Conservation (phyloP, 2,797 vertebrate species). For the Darevskia nairensis region DNA sequence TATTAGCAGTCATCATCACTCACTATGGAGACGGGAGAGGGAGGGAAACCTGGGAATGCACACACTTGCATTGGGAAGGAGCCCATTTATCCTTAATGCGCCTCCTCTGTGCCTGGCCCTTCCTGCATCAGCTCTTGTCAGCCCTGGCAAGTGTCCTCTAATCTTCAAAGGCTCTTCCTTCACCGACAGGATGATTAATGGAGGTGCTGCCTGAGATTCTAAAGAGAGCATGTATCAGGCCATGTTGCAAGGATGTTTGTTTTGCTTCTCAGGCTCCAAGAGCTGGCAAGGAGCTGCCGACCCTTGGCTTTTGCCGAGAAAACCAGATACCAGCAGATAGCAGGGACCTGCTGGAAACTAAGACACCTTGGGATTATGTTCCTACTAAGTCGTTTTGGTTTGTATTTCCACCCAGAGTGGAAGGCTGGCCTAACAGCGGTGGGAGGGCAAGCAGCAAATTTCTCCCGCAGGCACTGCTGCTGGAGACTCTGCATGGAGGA, state of each 20-base stretch:
- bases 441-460: constrained; percentile 4
- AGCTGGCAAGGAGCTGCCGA: constrained; percentile 33
- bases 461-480: fast-evolving
- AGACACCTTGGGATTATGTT: neutral
- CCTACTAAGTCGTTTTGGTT: neutral
- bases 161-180: constrained; percentile 47
- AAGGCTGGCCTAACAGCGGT: constrained; percentile 22
- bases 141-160: constrained; percentile 23
- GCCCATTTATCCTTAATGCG: neutral
- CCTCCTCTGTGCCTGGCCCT: constrained; percentile 11
- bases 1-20: neutral
- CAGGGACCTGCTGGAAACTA: constrained; percentile 27
- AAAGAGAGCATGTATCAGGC: constrained; percentile 46
- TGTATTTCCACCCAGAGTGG: fast-evolving
- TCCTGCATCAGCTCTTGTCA: constrained; percentile 8
- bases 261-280: constrained; percentile 58
- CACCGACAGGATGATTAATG: constrained; percentile 58
- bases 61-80: neutral
- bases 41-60: neutral
- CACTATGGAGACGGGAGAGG: neutral
- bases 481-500: constrained; percentile 36
- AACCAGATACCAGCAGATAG: constrained; percentile 42
- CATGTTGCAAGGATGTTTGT: constrained; percentile 58
- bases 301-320: neutral
- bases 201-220: constrained; percentile 50